These are phyloP conservation scores for Serrognathus titanus DNA, from an alignment of 2,888 invertebrate species.

Conservation along the genomic window DNA sequence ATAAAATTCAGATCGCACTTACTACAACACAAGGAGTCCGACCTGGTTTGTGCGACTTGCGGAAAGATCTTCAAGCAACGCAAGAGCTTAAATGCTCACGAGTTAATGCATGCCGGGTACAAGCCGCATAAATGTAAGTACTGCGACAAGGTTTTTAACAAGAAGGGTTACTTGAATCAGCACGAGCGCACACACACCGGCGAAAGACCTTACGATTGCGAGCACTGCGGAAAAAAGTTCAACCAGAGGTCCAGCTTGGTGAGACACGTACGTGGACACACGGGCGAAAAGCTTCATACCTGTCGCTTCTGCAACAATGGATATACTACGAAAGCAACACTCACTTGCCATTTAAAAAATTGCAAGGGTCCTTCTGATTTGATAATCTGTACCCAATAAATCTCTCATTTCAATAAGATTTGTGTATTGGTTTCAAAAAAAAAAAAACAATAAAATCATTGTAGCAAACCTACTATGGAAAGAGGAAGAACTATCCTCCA, in stretches of 20 bases:
- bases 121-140: slow-evolving; percentile 52
- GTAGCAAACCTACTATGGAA: too few relatives aligned
- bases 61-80: slow-evolving; percentile 44
- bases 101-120: slow-evolving; percentile 45
- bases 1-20: slow-evolving; percentile 40
- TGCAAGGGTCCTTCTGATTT: neutral
- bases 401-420: too few relatives aligned
- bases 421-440: too few relatives aligned
- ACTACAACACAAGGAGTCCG: slow-evolving; percentile 39
- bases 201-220: slow-evolving; percentile 59
- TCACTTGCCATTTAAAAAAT: slow-evolving; percentile 24
- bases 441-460: too few relatives aligned
- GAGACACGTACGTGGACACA: slow-evolving; percentile 52
- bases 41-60: slow-evolving; percentile 42
- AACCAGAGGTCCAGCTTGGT: slow-evolving; percentile 25
- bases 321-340: slow-evolving; percentile 31
- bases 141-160: slow-evolving; percentile 61
- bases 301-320: too few relatives aligned
- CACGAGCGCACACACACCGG: slow-evolving; percentile 64
- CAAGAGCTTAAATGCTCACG: slow-evolving; percentile 42
- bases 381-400: too few relatives aligned
- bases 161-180: slow-evolving; percentile 60
- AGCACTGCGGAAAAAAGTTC: slow-evolving; percentile 59
- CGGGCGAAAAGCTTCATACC: slow-evolving; percentile 56
- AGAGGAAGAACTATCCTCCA: too few relatives aligned